Conservation (phyloP, 2,797 vertebrate genomes). For the Rachycentron canadum region DNA sequence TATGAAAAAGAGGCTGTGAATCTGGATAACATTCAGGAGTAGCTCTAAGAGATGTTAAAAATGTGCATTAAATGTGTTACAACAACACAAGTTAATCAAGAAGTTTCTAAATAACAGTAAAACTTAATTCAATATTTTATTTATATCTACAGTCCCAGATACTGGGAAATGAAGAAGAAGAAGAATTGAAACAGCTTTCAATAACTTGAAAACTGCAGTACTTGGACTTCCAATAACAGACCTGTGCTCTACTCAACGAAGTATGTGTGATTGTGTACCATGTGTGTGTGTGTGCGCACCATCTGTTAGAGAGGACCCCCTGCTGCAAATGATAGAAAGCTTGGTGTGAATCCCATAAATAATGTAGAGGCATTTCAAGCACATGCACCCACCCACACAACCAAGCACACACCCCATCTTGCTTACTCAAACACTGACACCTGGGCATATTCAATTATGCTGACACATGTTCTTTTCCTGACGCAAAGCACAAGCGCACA, state of each 20-base stretch:
- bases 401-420: conserved; percentile 9
- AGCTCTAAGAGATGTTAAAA: neutral
- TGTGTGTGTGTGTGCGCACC: conserved; percentile 50
- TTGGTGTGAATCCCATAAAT: conserved; percentile 79
- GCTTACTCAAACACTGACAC: conserved; percentile 62
- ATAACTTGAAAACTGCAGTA: conserved; percentile 26
- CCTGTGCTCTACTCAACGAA: conserved; percentile 20
- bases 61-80: neutral
- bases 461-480: conserved; percentile 60
- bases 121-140: neutral
- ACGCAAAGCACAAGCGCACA: conserved; percentile 43
- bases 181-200: neutral
- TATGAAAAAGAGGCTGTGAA: neutral
- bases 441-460: conserved; percentile 68
- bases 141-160: neutral
- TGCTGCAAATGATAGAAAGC: conserved; percentile 74
- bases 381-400: conserved; percentile 13
- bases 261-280: conserved; percentile 26
- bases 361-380: conserved; percentile 65
- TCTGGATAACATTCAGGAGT: neutral
- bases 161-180: neutral
- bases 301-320: conserved; percentile 77
- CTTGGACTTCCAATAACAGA: conserved; percentile 31
- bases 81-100: neutral
- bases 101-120: neutral